Base-by-base conservation (phyloP, 2,888 invertebrate genomes). In the Synanthedon tipuliformis region DNA sequence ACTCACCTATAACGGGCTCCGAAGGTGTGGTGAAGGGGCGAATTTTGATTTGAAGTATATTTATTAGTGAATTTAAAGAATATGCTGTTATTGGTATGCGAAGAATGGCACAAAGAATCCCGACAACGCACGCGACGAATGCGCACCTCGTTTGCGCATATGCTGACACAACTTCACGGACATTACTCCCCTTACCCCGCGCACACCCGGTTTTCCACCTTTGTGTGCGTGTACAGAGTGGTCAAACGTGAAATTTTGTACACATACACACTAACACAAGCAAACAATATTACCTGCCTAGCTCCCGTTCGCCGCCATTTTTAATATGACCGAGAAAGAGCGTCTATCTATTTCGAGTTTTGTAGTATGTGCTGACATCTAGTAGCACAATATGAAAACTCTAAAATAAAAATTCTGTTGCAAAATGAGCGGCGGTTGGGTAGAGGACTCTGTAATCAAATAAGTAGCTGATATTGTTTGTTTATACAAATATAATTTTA, bases 31-130 rank as follows among this genome's bases (percentile, higher is more conserved):
- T 89, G 88, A 87, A 81, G 86, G 84, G 89, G 77, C 87, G 88
- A 89, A 90, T 90, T 91, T 90, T 90, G 90, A 89, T 89, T 86
- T 78, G 72, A 72, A 81, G 77, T 88, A 87, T 89, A 90, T 90
- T 90, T 89, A 84, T 84, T 89, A 89, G 90, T 90, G 90, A 90
- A 91, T 90, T 90, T 89, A 90, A 90, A 90, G 90, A 90, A 90
- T 90, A 88, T 89, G 89, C 90, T 89, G 89, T 90, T 90, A 90
- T 90, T 94, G 95, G 95, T 94, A 95, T 95, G 95, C 93, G 91
- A 94, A 93, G 95, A 95, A 95, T 95, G 95, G 93, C 94, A 95
- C 94, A 95, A 95, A 95, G 95, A 95, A 95, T 95, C 94, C 92
- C 91, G 94, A 95, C 94, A 94, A 95, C 95, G 95, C 94, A 93